Evolutionary conservation across 2,113 vertebrate genomes (phyloP), one percentile per base, ranked within the genome.

Genomic region (Ctenodactylus gundi): DNA sequence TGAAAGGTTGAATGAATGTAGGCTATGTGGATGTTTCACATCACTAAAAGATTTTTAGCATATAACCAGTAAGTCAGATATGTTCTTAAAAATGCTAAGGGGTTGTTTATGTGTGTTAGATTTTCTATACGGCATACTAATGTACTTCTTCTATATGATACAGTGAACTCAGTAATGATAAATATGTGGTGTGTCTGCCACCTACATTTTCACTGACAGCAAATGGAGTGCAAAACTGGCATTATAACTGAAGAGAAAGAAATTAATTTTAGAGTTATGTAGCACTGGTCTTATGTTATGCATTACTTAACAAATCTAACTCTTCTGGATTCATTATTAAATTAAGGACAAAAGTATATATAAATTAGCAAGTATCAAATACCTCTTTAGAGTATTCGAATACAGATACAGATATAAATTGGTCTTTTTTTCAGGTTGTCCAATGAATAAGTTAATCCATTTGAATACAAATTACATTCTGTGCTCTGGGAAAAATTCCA

Each of bases 61-160:
- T 68, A 86, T 95, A 88, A 96, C 94, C 93, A 95, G 70, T 94
- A 93, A 95, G 87, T 94, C 94, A 96, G 68, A 84, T 93, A 93
- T 81, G 92, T 93, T 96, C 90, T 96, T 94, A 31, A 94, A 96
- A 95, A 95, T 93, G 83, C 95, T 96, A 95, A 97, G 92, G 91
- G 73, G 86, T 87, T 94, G 92, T 95, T 96, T 95, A 93, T 44
- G 84, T 94, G 84, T 95, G 67, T 72, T 87, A 87, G 46, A 80
- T 83, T 88, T 96, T 91, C 80, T 87, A 31, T 76, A 90, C 55
- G 62, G 90, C 80, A 93, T 93, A 93, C 57, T 81, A 94, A 94
- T 87, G 75, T 44, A 75, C 76, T 96, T 93, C 86, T 80, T 46
- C 39, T 87, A 64, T 87, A 87, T 80, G 90, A 87, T 90, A 93